Evolutionary conservation across 2,113 vertebrate genomes (phyloP).

Genomic region (Promerops cafer): DNA sequence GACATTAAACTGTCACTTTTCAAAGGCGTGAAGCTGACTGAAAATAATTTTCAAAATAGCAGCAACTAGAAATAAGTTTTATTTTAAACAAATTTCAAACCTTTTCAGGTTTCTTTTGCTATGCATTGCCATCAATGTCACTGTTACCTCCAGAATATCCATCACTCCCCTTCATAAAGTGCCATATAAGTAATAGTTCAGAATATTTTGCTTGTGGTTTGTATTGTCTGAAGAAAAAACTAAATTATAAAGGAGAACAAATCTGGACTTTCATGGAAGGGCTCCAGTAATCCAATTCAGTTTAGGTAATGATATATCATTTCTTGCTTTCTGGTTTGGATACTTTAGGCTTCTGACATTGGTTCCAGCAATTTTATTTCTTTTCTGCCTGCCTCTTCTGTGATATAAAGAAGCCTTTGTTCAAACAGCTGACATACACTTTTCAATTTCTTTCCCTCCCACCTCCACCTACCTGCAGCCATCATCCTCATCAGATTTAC

Average conservation of each 20-base stretch:
- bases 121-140: neutral
- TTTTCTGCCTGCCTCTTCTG: neutral
- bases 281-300: neutral
- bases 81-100: constrained; percentile 5
- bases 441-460: neutral
- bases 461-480: neutral
- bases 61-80: neutral
- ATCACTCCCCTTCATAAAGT: neutral
- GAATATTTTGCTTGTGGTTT: neutral
- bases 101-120: neutral
- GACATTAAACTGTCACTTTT: constrained; percentile 22
- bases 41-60: neutral
- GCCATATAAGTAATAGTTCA: neutral
- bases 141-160: neutral
- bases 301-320: neutral
- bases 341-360: neutral
- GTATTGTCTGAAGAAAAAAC: neutral
- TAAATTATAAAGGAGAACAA: neutral
- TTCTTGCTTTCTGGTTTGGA: neutral
- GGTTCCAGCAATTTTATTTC: neutral
- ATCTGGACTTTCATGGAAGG: neutral
- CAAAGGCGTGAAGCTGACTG: neutral
- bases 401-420: neutral
- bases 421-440: neutral
- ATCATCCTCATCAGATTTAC: neutral